Conservation (phyloP, 1,140 invertebrate genomes). For the Drosophila funebris region DNA sequence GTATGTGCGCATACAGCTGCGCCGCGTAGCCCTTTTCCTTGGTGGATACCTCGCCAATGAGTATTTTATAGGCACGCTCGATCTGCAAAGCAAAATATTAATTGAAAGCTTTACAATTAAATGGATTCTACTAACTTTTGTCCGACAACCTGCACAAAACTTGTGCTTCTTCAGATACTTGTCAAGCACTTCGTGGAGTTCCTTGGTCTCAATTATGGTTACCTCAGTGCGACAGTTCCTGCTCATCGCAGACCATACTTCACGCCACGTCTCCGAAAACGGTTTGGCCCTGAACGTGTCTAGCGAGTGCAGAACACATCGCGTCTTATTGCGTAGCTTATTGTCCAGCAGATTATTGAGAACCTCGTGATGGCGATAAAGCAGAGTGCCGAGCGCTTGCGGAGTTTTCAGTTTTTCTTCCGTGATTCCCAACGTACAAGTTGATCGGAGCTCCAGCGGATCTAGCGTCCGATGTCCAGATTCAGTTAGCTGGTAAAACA, state of each 20-base stretch:
- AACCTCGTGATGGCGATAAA: constrained; percentile 92
- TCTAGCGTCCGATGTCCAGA: constrained; percentile 93
- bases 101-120: neutral
- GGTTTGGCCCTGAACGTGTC: constrained; percentile 92
- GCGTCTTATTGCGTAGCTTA: constrained; percentile 93
- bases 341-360: constrained; percentile 91
- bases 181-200: constrained; percentile 92
- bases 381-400: constrained; percentile 90
- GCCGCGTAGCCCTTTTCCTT: constrained; percentile 96
- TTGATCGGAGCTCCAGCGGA: constrained; percentile 89
- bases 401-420: constrained; percentile 91
- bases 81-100: constrained; percentile 80
- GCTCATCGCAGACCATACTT: constrained; percentile 95
- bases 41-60: constrained; percentile 92
- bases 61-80: constrained; percentile 92
- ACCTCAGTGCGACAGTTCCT: constrained; percentile 92
- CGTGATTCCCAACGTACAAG: constrained; percentile 90
- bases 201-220: constrained; percentile 92
- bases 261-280: constrained; percentile 88
- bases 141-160: constrained; percentile 95
- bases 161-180: constrained; percentile 95
- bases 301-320: constrained; percentile 93
- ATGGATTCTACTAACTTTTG: constrained; percentile 88
- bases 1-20: constrained; percentile 93
- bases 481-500: constrained; percentile 92